Conservation (phyloP, 2,113 vertebrate genomes). For the Hydropotes inermis region DNA sequence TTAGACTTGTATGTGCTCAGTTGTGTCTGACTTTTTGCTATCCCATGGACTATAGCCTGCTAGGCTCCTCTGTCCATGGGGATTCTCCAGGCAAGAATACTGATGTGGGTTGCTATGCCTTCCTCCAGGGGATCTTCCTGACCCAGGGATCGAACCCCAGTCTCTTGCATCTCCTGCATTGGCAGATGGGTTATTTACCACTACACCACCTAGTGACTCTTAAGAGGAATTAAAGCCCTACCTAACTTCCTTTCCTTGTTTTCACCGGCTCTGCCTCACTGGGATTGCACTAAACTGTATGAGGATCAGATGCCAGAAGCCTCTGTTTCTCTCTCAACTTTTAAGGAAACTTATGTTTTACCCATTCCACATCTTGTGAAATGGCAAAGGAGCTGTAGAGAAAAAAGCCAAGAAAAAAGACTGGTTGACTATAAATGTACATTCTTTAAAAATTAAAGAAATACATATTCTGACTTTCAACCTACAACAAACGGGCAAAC, state of each 20-base stretch:
- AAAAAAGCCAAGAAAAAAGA: neutral
- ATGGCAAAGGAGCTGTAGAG: conserved; percentile 1
- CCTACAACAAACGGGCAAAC: conserved; percentile 20
- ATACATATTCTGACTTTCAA: conserved; percentile 12
- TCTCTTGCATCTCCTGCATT: neutral
- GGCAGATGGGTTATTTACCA: neutral
- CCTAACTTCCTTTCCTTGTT: neutral
- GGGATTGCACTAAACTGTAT: neutral
- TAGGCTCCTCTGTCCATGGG: neutral
- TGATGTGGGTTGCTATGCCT: neutral
- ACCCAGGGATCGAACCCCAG: neutral
- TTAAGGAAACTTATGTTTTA: conserved; percentile 22
- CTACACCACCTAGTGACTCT: neutral
- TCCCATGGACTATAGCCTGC: neutral
- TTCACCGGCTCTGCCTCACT: neutral
- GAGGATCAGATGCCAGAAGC: neutral
- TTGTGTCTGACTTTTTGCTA: neutral
- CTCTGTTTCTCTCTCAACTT: neutral
- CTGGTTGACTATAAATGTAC: conserved; percentile 7
- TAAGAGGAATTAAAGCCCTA: neutral
- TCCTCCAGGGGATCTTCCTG: neutral
- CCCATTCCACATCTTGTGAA: conserved; percentile 22
- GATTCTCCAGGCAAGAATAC: neutral
- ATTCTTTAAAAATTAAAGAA: conserved; percentile 39
- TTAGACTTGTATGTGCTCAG: neutral